These are phyloP conservation scores for Nowickia ferox DNA, from an alignment of 2,888 invertebrate genomes.

Conservation along the genomic window DNA sequence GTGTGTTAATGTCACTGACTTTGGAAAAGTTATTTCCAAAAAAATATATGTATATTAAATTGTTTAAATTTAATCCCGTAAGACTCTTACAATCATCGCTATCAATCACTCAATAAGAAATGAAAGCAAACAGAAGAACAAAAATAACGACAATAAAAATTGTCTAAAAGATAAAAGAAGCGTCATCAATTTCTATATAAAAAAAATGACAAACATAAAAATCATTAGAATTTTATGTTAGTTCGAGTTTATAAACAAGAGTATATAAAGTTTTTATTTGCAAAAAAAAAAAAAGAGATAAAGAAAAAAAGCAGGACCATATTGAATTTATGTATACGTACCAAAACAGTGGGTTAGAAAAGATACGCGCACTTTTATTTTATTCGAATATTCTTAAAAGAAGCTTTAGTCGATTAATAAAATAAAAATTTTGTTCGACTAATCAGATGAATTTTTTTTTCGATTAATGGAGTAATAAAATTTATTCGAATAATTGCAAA, in stretches of 20 bases:
- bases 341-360: slow-evolving; percentile 13
- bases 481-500: too few species aligned
- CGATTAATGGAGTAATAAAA: too few species aligned
- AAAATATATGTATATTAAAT: background rate
- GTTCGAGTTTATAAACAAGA: slow-evolving; percentile 24
- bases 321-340: background rate
- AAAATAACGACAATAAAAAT: slow-evolving; percentile 26
- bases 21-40: background rate
- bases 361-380: background rate
- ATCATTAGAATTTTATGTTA: slow-evolving; percentile 52
- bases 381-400: too few species aligned
- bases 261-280: slow-evolving; percentile 26
- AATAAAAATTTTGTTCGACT: too few species aligned
- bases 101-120: slow-evolving; percentile 47
- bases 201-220: slow-evolving; percentile 53
- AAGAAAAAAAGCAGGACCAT: slow-evolving; percentile 4
- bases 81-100: slow-evolving; percentile 29
- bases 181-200: slow-evolving; percentile 42
- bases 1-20: background rate
- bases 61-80: slow-evolving; percentile 30
- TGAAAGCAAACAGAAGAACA: background rate
- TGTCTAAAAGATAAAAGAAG: slow-evolving; percentile 31
- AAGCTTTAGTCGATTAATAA: too few species aligned
- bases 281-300: background rate
- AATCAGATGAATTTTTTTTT: too few species aligned